Evolutionary conservation across 2,797 vertebrate genomes (phyloP), one percentile per base, ranked within the genome.

Genomic region (Cirrhinus molitorella): DNA sequence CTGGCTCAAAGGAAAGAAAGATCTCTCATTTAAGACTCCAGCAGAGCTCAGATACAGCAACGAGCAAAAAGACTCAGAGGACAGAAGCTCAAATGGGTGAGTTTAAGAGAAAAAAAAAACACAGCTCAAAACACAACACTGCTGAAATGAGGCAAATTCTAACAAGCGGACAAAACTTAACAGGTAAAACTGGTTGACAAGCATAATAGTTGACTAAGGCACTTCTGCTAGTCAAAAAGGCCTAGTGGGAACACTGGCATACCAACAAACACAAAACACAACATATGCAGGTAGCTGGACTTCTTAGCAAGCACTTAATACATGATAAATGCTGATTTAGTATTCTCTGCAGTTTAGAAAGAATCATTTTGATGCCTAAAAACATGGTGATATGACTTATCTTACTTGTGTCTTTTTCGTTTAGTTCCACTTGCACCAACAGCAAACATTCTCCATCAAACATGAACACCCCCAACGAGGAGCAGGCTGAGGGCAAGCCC

Each of bases 1-100:
- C 82, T 96, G 94, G 94, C 90, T 96, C 63, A 96, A 96, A 84
- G 93, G 94, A 45, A 95, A 95, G 89, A 91, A 92, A 68, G 93
- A 95, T 84, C 90, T 95, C 0, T 94, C 93, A 0, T 95, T 95
- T 81, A 94, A 94, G 89, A 92, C 93, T 28, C 93, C 93, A 23
- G 93, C 91, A 3, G 94, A 94, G 89, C 89, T 94, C 40, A 91
- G 92, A 74, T 94, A 94, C 90, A 94, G 91, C 89, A 91, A 91
- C 12, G 93, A 95, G 49, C 93, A 93, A 87, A 93, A 92, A 51
- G 93, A 94, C 81, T 93, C 90, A 0, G 93, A 94, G 55, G 93
- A 95, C 65, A 90, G 86, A 85, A 94, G 94, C 88, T 95, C 94
- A 72, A 93, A 92, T 31, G 88, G 92, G 93, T 94, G 84, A 92